Conservation (phyloP, 2,888 invertebrate species). For the Melitaea athalia region DNA sequence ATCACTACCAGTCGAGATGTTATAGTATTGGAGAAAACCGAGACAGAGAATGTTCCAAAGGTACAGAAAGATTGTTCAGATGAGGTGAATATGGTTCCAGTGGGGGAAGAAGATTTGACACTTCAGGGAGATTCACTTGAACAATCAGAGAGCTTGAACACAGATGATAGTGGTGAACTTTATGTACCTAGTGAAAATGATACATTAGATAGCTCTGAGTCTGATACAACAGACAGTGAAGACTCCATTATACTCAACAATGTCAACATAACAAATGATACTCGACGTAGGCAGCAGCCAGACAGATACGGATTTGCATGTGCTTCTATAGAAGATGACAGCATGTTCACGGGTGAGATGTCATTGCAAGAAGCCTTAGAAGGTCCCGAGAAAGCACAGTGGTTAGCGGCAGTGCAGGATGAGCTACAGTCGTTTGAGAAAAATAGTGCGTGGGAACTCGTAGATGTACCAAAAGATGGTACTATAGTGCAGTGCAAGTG, state of each 20-base stretch:
- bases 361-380: slow-evolving; percentile 29
- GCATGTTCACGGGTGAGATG: slow-evolving; percentile 9
- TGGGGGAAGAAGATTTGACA: slow-evolving; percentile 37
- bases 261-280: slow-evolving; percentile 23
- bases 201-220: slow-evolving; percentile 28
- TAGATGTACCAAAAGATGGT: slow-evolving; percentile 25
- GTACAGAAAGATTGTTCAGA: slow-evolving; percentile 33
- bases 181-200: slow-evolving; percentile 32
- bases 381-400: slow-evolving; percentile 35
- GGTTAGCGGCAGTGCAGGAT: slow-evolving; percentile 33
- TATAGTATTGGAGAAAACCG: slow-evolving; percentile 30
- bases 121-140: slow-evolving; percentile 25
- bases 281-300: slow-evolving; percentile 1
- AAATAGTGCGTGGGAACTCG: slow-evolving; percentile 28
- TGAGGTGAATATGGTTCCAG: slow-evolving; percentile 40
- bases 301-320: too few relatives aligned
- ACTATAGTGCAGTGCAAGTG: slow-evolving; percentile 29
- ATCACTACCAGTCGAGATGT: slow-evolving; percentile 42
- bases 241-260: slow-evolving; percentile 27
- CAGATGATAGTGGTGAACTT: slow-evolving; percentile 26
- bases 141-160: slow-evolving; percentile 28
- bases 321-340: not conserved
- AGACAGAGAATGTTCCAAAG: slow-evolving; percentile 35
- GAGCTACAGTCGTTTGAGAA: slow-evolving; percentile 24
- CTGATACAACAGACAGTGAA: slow-evolving; percentile 25